Evolutionary conservation across 2,888 invertebrate genomes (phyloP).

Genomic region (Allygus modestus): DNA sequence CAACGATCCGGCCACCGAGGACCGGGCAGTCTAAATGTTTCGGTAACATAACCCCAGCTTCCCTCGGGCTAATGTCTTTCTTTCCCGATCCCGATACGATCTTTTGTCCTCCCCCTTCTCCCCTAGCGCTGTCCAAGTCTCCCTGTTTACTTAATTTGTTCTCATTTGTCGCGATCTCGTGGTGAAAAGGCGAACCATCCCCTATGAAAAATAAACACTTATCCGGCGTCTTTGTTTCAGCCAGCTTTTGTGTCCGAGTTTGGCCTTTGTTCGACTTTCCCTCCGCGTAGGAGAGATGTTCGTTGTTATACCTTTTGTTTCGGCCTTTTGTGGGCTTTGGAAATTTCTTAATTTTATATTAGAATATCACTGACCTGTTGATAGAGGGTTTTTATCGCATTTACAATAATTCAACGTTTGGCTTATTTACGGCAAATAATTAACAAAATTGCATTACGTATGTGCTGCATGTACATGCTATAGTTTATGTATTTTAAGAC

Average conservation of each 20-base stretch:
- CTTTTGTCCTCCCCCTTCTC: constrained; percentile 42
- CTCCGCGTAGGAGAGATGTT: background rate
- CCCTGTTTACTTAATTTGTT: constrained; percentile 62
- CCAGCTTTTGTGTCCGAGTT: background rate
- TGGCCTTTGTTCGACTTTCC: background rate
- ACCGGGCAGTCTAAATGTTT: background rate
- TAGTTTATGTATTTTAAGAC: too few species aligned
- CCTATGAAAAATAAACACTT: constrained; percentile 54
- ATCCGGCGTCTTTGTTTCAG: constrained; percentile 39
- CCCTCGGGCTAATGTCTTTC: constrained; percentile 45
- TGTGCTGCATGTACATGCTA: too few species aligned
- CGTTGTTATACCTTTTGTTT: constrained; percentile 22
- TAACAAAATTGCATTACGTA: too few species aligned
- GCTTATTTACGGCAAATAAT: too few species aligned
- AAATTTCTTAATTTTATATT: background rate
- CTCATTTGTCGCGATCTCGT: constrained; percentile 56
- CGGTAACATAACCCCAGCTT: constrained; percentile 13
- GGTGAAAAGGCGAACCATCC: constrained; percentile 43
- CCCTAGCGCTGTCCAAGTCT: constrained; percentile 30
- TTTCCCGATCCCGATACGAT: constrained; percentile 43
- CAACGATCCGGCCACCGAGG: too few species aligned
- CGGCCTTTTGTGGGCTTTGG: background rate
- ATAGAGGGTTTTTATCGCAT: too few species aligned
- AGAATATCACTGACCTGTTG: too few species aligned
- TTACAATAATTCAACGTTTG: too few species aligned